Percentiles rank a stretch among this genome's conserved stretches.
These are phyloP conservation scores for Ormyrus nitidulus DNA, from an alignment of 2,888 invertebrate genomes.

Conservation along the genomic window DNA sequence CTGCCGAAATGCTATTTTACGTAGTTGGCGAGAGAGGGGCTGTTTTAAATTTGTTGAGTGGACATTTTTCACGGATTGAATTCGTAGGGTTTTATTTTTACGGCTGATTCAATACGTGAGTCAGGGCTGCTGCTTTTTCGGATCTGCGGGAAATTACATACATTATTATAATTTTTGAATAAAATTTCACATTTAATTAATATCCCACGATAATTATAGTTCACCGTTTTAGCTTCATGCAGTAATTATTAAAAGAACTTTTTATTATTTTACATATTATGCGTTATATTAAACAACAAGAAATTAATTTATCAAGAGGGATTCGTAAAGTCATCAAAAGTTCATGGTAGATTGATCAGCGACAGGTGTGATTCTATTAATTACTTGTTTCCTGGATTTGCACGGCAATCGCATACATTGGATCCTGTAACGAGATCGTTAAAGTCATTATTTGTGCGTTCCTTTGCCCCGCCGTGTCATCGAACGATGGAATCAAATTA, in stretches of 20 bases:
- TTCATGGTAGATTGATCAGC: background rate
- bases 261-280: too few species aligned
- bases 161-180: too few species aligned
- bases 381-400: background rate
- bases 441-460: background rate
- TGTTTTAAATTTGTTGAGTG: background rate
- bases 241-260: too few species aligned
- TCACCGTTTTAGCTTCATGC: background rate
- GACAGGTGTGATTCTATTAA: conserved; percentile 9
- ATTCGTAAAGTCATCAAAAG: conserved; percentile 10
- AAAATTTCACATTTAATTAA: background rate
- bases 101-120: too few species aligned
- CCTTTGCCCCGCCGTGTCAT: background rate
- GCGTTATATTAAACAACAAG: background rate
- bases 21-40: background rate
- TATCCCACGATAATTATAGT: background rate
- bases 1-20: background rate
- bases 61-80: background rate
- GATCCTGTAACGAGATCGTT: conserved; percentile 25
- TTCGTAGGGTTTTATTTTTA: too few species aligned
- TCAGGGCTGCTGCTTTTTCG: too few species aligned
- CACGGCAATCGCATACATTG: background rate
- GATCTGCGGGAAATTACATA: too few species aligned
- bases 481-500: background rate
- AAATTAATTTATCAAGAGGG: background rate